Percentiles rank a stretch among this genome's conserved stretches.
These are phyloP conservation scores for Arion vulgaris DNA, from an alignment of 1,140 invertebrate species.

Conservation along the genomic window DNA sequence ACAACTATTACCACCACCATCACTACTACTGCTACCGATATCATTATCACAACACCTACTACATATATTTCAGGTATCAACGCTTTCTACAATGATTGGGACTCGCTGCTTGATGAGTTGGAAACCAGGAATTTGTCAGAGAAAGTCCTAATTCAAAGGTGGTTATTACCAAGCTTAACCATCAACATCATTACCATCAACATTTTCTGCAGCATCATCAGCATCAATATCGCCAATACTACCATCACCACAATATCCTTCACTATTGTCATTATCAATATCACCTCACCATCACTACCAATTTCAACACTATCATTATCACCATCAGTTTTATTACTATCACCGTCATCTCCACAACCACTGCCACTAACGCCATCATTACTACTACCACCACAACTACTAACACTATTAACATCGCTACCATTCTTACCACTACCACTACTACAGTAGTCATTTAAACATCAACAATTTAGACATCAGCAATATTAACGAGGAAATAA, in stretches of 20 bases:
- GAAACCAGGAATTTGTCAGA: slow-evolving; percentile 4
- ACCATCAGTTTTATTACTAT: not conserved
- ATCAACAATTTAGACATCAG: too few species aligned
- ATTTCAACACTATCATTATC: not conserved
- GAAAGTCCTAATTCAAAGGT: not conserved
- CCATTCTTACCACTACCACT: not conserved
- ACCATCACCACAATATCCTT: not conserved
- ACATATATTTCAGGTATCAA: not conserved
- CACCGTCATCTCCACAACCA: not conserved
- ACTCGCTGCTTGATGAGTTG: not conserved
- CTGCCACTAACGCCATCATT: not conserved
- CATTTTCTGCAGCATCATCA: not conserved
- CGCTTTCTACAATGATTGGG: slow-evolving; percentile 13
- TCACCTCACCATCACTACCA: not conserved
- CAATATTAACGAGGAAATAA: too few species aligned
- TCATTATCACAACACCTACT: not conserved
- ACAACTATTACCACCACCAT: slow-evolving; percentile 23
- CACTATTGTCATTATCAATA: not conserved
- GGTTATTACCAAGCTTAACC: not conserved
- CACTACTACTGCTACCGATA: slow-evolving; percentile 14
- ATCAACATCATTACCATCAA: not conserved
- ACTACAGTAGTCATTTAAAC: too few species aligned
- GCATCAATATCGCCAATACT: not conserved
- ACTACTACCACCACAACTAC: not conserved
- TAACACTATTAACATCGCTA: not conserved